phyloP scores from a whole-genome alignment of 2,797 vertebrate species.

The Loriculus beryllinus region DNA sequence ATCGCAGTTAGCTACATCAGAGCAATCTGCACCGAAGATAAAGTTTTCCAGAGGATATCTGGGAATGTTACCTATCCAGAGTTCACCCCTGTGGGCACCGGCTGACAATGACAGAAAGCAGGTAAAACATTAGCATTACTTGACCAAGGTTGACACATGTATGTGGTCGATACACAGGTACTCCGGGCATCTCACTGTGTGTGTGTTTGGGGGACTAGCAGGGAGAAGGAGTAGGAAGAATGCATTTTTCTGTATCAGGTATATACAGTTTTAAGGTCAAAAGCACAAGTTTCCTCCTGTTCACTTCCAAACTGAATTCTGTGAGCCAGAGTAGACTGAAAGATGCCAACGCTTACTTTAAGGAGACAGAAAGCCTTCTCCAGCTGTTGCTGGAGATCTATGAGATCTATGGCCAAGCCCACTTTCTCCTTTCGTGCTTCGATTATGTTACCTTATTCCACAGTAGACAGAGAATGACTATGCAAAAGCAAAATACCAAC shows the following conservation, averaged over 20 bases:
- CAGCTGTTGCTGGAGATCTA: background rate
- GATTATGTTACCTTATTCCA: background rate
- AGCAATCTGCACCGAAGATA: constrained; percentile 48
- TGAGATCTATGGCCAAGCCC: background rate
- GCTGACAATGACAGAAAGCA: constrained; percentile 19
- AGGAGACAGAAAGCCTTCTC: background rate
- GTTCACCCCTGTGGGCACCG: constrained; percentile 49
- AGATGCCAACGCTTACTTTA: background rate
- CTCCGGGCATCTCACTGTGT: background rate
- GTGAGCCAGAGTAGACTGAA: background rate
- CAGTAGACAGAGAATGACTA: background rate
- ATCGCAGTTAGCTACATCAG: constrained; percentile 22
- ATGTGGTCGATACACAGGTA: rapidly evolving
- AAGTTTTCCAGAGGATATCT: constrained; percentile 59
- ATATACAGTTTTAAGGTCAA: constrained; percentile 3
- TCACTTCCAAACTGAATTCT: background rate
- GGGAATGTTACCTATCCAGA: constrained; percentile 49
- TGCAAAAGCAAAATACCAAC: background rate
- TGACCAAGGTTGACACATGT: background rate
- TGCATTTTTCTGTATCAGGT: background rate
- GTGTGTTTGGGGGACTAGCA: background rate
- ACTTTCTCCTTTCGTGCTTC: background rate
- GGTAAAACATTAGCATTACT: constrained; percentile 19
- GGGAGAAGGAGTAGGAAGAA: background rate
- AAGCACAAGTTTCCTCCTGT: constrained; percentile 7